These are phyloP conservation scores for Decapterus maruadsi DNA, from an alignment of 2,797 vertebrate genomes.

Conservation along the genomic window DNA sequence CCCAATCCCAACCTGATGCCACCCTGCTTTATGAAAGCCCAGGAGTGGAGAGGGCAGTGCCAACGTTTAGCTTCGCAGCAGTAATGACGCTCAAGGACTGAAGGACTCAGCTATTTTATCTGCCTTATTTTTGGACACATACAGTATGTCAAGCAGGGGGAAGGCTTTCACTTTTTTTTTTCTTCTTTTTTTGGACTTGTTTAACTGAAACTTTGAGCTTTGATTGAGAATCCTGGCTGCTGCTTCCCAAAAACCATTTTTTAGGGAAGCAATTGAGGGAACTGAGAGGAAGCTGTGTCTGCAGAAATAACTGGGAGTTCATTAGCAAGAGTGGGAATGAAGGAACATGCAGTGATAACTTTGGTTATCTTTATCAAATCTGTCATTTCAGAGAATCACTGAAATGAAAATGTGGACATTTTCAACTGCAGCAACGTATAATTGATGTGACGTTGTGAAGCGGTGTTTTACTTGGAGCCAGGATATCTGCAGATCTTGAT, in stretches of 20 bases:
- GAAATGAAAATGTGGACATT: neutral
- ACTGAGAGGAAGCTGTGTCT: conserved; percentile 8
- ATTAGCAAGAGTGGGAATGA: conserved; percentile 30
- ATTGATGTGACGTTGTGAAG: too few species aligned
- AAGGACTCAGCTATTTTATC: conserved; percentile 65
- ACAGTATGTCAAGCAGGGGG: conserved; percentile 31
- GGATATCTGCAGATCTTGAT: too few species aligned
- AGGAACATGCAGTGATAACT: conserved; percentile 10
- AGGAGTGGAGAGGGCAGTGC: conserved; percentile 39
- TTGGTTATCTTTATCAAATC: conserved; percentile 22
- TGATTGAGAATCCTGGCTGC: conserved; percentile 45
- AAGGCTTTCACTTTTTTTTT: conserved; percentile 27
- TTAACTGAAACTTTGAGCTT: conserved; percentile 55
- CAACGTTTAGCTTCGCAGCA: conserved; percentile 61
- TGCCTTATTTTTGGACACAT: conserved; percentile 62
- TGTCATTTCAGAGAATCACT: neutral
- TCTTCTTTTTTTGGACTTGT: conserved; percentile 12
- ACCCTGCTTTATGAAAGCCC: conserved; percentile 55
- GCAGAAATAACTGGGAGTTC: conserved; percentile 24
- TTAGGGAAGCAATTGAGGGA: conserved; percentile 17
- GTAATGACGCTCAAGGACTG: conserved; percentile 57
- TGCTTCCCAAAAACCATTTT: conserved; percentile 22
- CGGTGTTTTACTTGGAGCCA: too few species aligned
- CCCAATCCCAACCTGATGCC: conserved; percentile 46
- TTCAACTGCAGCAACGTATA: neutral